Percentiles rank a stretch among this genome's conserved stretches.
Conservation (phyloP, 2,888 invertebrate species). For the Melipona beecheii region DNA sequence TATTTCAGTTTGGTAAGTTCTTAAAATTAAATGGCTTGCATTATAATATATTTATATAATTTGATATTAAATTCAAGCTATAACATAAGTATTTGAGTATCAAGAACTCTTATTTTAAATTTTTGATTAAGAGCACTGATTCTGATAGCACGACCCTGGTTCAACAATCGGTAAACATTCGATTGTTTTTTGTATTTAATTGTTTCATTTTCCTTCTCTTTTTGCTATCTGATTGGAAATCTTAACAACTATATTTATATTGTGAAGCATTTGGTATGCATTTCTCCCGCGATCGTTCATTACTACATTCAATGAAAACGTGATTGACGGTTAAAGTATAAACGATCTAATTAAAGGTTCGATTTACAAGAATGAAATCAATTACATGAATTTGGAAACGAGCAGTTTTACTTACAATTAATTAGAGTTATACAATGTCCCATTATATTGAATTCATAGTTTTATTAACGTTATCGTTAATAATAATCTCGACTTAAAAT, state of each 20-base stretch:
- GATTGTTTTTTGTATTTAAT: constrained; percentile 44
- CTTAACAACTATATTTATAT: constrained; percentile 71
- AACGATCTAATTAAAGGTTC: background rate
- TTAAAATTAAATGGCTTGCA: background rate
- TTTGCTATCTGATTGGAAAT: constrained; percentile 67
- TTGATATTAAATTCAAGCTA: background rate
- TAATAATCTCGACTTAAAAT: background rate
- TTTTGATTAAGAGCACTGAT: background rate
- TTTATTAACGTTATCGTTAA: background rate
- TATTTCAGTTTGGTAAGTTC: background rate
- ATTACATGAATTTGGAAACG: background rate
- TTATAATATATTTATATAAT: background rate
- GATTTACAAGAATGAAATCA: background rate
- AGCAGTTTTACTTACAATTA: background rate
- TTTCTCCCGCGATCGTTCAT: constrained; percentile 56
- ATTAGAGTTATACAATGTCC: no score
- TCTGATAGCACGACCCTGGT: constrained; percentile 33
- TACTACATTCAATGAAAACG: constrained; percentile 20
- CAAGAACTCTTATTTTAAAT: background rate
- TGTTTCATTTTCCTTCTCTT: constrained; percentile 42
- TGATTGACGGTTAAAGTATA: background rate
- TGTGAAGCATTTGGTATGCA: constrained; percentile 66
- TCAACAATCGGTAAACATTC: constrained; percentile 41
- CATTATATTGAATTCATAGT: background rate
- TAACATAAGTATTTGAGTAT: background rate